A percentile compares a stretch with the other conserved stretches of the same genome.
Evolutionary conservation across 2,888 invertebrate species (phyloP).

Genomic region (Rhagonycha lutea): DNA sequence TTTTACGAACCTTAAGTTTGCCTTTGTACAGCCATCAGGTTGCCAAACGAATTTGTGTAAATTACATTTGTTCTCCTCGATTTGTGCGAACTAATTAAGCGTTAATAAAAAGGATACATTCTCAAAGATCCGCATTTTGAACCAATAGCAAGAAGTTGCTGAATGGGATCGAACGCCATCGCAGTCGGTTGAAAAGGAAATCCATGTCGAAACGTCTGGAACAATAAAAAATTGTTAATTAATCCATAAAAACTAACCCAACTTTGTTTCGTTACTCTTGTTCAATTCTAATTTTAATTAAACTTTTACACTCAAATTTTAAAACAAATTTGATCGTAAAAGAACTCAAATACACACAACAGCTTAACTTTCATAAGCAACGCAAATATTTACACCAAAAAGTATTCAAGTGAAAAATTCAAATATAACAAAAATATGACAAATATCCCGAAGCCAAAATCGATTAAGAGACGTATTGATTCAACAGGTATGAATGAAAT

Average conservation of each 20-base stretch:
- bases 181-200: slow-evolving; percentile 98
- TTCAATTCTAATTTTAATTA: background rate
- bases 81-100: background rate
- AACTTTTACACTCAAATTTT: background rate
- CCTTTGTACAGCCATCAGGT: no score
- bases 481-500: background rate
- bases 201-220: slow-evolving; percentile 95
- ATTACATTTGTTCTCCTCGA: background rate
- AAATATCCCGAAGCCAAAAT: background rate
- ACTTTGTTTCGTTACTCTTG: background rate
- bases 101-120: slow-evolving; percentile 86
- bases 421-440: background rate
- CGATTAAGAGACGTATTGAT: background rate
- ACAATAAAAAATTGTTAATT: slow-evolving; percentile 50
- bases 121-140: slow-evolving; percentile 93
- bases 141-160: slow-evolving; percentile 94
- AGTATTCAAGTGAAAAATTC: background rate
- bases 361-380: background rate
- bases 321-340: background rate
- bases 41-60: background rate
- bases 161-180: slow-evolving; percentile 97
- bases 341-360: background rate
- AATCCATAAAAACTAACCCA: background rate
- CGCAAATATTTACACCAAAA: background rate
- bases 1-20: background rate